Base-by-base conservation (phyloP, 2,113 vertebrate species). In the Pontoporia blainvillei region DNA sequence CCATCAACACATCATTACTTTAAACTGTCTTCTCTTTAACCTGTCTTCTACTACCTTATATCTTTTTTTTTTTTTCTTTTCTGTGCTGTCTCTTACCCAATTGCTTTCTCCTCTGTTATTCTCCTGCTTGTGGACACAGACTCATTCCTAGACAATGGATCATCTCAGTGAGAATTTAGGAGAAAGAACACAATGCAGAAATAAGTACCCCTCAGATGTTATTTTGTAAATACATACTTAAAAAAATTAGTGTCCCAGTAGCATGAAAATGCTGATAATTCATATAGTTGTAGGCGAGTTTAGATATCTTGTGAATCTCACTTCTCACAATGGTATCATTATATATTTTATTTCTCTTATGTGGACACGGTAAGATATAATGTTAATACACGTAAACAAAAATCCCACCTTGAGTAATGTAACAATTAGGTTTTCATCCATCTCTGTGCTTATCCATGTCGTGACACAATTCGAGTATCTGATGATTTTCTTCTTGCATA, bases 111-210 rank as follows among this genome's bases (percentile, higher is more conserved):
- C 23, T 8, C 34, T 61, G 0, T 59, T 36, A 73, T 27, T 93
- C 31, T 34, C 15, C 23, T 20, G 3, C 8, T 36, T 21, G 2
- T 81, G n/a, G n/a, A 90, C 44, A 86, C 20, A 36, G 83, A 84
- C 31, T 41, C 54, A 13, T 52, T 84, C 52, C 36, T 95, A 75
- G 62, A 95, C 36, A 75, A 94, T 79, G 86, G 57, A 12, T 89
- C 41, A 54, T 57, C 67, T 64, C 4, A 85, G 34, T 94, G 73
- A 93, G 71, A 90, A 57, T 61, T 96, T 96, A 91, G n/a, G 54
- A 41, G 78, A 97, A 96, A 91, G 83, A 92, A 34, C 49, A 67
- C 66, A 59, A 44, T 95, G 44, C 25, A 94, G 17, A 90, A 96
- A 62, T 86, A 96, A 59, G 20, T 95, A 34, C 6, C 4, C 6